Conservation (phyloP, 2,888 invertebrate species). For the Mayetiola destructor region DNA sequence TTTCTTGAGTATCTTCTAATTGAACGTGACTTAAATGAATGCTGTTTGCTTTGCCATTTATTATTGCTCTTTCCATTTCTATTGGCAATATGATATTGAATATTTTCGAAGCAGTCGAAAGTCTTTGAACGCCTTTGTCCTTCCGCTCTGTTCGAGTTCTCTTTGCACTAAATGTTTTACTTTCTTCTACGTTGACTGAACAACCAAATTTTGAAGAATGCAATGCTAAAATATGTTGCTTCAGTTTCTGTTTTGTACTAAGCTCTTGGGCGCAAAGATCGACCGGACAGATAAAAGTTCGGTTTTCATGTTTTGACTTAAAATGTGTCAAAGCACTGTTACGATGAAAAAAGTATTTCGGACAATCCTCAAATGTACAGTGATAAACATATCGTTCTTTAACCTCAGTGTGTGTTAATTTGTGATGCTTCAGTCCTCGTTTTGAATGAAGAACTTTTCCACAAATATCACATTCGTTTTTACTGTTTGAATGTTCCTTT, state of each 20-base stretch:
- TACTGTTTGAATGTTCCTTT: conserved; percentile 20
- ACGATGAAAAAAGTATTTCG: conserved; percentile 36
- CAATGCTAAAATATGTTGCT: background rate
- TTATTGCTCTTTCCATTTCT: background rate
- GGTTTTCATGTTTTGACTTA: conserved; percentile 36
- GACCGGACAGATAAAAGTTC: conserved; percentile 35
- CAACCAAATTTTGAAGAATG: too few relatives aligned
- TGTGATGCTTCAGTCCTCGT: conserved; percentile 21
- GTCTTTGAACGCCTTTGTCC: background rate
- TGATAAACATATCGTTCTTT: conserved; percentile 21
- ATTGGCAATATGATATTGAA: conserved; percentile 1
- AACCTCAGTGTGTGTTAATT: conserved; percentile 23
- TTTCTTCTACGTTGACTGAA: too few relatives aligned
- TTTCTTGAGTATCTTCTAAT: too few relatives aligned
- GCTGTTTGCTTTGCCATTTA: background rate
- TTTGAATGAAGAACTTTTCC: conserved; percentile 23
- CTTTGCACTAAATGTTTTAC: background rate
- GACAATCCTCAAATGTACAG: conserved; percentile 32
- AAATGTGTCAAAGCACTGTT: conserved; percentile 44
- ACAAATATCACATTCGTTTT: conserved; percentile 25
- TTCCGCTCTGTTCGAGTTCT: background rate
- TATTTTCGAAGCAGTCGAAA: background rate
- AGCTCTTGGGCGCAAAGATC: background rate
- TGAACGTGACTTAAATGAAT: background rate
- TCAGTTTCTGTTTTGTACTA: background rate